Evolutionary conservation across 2,888 invertebrate species (phyloP).

Genomic region (Lydus trimaculatus): DNA sequence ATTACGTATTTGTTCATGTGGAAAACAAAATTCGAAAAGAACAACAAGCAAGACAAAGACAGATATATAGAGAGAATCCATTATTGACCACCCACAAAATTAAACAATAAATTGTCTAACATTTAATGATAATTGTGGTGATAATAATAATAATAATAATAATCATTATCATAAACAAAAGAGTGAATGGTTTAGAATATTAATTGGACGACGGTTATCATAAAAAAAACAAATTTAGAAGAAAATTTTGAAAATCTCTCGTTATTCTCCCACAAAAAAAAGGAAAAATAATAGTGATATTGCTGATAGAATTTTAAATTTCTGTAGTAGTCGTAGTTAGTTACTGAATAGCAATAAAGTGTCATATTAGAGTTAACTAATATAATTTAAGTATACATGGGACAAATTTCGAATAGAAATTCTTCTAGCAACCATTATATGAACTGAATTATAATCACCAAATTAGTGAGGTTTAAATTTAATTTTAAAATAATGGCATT

Average conservation of each 20-base stretch:
- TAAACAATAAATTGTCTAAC: not conserved
- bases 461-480: not conserved
- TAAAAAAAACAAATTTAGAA: not conserved
- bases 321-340: not conserved
- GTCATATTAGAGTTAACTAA: slow-evolving; percentile 3
- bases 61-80: no score
- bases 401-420: slow-evolving; percentile 5
- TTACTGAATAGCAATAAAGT: slow-evolving; percentile 1
- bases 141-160: no score
- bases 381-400: not conserved
- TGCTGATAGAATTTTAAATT: not conserved
- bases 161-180: not conserved
- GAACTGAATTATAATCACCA: not conserved
- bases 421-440: not conserved
- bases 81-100: not conserved
- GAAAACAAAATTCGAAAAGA: no score
- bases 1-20: no score
- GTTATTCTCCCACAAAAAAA: not conserved
- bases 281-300: not conserved
- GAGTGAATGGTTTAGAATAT: not conserved
- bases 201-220: not conserved
- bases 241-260: not conserved
- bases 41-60: no score
- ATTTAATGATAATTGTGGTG: not conserved
- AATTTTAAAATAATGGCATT: not conserved